These are phyloP conservation scores for Orestias chungarensis DNA, from an alignment of 2,797 vertebrate genomes.

Conservation along the genomic window DNA sequence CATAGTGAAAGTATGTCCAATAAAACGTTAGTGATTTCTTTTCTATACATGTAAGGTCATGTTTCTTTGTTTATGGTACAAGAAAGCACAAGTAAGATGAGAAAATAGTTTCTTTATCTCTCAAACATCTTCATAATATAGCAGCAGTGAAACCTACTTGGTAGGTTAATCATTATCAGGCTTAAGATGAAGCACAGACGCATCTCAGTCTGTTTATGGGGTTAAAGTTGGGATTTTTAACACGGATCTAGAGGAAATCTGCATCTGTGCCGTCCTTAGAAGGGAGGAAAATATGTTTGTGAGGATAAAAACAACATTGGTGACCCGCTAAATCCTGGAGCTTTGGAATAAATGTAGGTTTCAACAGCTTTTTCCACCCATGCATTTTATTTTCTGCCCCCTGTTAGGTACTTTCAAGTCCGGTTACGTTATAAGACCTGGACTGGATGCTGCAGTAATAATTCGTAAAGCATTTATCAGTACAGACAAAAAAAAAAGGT, in stretches of 20 bases:
- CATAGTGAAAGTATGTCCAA: not conserved
- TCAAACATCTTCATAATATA: not conserved
- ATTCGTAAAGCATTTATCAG: too few relatives aligned
- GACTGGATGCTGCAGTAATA: too few relatives aligned
- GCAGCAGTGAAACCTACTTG: not conserved
- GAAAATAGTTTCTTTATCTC: not conserved
- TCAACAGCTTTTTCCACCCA: not conserved
- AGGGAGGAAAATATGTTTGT: not conserved
- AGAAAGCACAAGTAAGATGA: not conserved
- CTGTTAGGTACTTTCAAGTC: too few relatives aligned
- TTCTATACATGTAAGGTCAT: not conserved
- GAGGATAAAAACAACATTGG: not conserved
- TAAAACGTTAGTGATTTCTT: not conserved
- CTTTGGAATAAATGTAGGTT: conserved; percentile 1
- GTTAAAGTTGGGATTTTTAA: not conserved
- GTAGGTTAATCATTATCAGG: not conserved
- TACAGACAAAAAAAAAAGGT: too few relatives aligned
- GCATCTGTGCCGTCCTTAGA: not conserved
- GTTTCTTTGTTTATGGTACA: not conserved
- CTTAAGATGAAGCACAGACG: not conserved
- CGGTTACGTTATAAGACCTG: too few relatives aligned
- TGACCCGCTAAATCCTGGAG: not conserved
- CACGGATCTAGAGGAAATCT: not conserved
- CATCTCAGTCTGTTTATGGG: not conserved
- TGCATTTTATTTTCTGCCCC: not conserved